A percentile compares a stretch with the other conserved stretches of the same genome.
phyloP scores from a whole-genome alignment of 1,140 invertebrate species.

The Planococcus citri region DNA sequence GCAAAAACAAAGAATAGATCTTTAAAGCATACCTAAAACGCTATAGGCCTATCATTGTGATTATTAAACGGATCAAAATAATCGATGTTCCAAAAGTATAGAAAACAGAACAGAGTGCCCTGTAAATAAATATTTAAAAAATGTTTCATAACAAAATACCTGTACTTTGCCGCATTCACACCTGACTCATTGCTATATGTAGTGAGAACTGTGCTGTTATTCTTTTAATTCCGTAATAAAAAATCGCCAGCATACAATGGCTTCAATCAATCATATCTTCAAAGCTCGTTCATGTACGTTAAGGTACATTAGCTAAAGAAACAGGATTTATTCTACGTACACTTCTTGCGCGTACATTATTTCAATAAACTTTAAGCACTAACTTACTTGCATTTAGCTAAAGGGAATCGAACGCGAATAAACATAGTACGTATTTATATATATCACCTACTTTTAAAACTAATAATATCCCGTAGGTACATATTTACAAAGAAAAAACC shows the following conservation, averaged over 20 bases:
- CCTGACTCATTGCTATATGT: constrained; percentile 5
- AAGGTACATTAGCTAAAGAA: not conserved
- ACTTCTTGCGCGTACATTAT: not conserved
- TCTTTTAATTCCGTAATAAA: not conserved
- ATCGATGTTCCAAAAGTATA: not conserved
- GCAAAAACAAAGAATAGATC: not conserved
- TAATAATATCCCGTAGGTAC: too few relatives aligned
- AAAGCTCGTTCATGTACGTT: not conserved
- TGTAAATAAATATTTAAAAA: not conserved
- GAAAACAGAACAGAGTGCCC: not conserved
- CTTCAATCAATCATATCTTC: constrained; percentile 10
- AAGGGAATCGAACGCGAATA: not conserved
- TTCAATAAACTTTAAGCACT: not conserved
- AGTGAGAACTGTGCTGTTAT: not conserved
- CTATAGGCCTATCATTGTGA: not conserved
- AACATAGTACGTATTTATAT: too few relatives aligned
- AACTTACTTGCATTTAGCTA: not conserved
- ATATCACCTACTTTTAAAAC: too few relatives aligned
- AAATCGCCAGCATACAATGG: constrained; percentile 10
- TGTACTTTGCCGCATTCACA: constrained; percentile 3
- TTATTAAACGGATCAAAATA: not conserved
- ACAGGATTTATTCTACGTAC: constrained; percentile 6
- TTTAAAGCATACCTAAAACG: not conserved
- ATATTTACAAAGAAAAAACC: too few relatives aligned
- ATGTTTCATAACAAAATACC: constrained; percentile 19